These are phyloP conservation scores for Spondyliosoma cantharus DNA, from an alignment of 2,797 vertebrate genomes.

Conservation along the genomic window DNA sequence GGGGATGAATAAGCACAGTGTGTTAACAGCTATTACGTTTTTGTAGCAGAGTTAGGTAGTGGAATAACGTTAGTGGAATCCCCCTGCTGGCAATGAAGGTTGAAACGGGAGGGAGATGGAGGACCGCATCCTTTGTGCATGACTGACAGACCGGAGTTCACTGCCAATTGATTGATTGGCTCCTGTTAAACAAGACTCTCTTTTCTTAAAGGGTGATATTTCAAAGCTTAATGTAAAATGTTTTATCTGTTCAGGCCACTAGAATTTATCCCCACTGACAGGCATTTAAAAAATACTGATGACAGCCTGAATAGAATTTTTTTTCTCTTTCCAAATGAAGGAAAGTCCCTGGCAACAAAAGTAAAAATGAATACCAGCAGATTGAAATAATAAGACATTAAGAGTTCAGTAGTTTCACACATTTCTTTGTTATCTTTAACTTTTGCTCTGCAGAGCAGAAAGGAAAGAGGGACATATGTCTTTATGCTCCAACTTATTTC, in stretches of 20 bases:
- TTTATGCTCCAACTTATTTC: slow-evolving; percentile 1
- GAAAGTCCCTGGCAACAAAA: slow-evolving; percentile 32
- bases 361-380: slow-evolving; percentile 40
- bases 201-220: neutral
- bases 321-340: slow-evolving; percentile 37
- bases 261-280: slow-evolving; percentile 32
- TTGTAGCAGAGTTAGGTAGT: slow-evolving; percentile 20
- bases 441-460: slow-evolving; percentile 39
- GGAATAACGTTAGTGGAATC: slow-evolving; percentile 27
- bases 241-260: slow-evolving; percentile 22
- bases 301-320: slow-evolving; percentile 39
- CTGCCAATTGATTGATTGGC: slow-evolving; percentile 27
- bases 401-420: slow-evolving; percentile 51
- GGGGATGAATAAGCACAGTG: slow-evolving; percentile 9
- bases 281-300: slow-evolving; percentile 42
- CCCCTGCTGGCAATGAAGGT: neutral
- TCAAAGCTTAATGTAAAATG: slow-evolving; percentile 22
- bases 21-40: slow-evolving; percentile 19
- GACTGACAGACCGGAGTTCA: slow-evolving; percentile 31
- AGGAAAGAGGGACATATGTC: slow-evolving; percentile 25
- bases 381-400: slow-evolving; percentile 65
- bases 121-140: slow-evolving; percentile 6
- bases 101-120: slow-evolving; percentile 17
- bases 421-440: slow-evolving; percentile 54
- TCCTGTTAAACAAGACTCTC: slow-evolving; percentile 11